These are phyloP conservation scores for Stomatorhinus walkeri DNA, from an alignment of 2,797 vertebrate species.

Conservation along the genomic window DNA sequence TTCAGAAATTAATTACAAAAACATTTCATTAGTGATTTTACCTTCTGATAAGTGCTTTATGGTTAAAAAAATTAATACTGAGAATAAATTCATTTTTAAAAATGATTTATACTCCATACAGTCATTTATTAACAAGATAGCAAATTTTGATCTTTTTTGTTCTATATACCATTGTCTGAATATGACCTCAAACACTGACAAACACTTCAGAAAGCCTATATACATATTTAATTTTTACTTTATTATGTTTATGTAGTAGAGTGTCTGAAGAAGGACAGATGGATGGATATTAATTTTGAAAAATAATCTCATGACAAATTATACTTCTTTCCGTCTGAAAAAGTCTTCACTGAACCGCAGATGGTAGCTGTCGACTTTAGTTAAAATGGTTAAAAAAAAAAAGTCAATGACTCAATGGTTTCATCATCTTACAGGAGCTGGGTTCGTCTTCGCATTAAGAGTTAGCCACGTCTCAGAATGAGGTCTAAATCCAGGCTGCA, in stretches of 20 bases:
- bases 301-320: not conserved
- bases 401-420: constrained; percentile 14
- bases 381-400: not conserved
- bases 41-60: constrained; percentile 30
- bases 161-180: not conserved
- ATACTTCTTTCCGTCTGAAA: not conserved
- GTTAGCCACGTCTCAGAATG: not conserved
- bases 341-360: not conserved
- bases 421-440: constrained; percentile 14
- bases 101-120: not conserved
- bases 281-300: not conserved
- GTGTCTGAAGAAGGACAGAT: not conserved
- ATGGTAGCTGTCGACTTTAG: constrained; percentile 2
- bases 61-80: not conserved
- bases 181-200: not conserved
- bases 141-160: not conserved
- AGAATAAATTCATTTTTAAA: not conserved
- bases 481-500: not conserved
- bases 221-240: not conserved
- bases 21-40: constrained; percentile 52
- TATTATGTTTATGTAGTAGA: not conserved
- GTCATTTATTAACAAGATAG: not conserved
- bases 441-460: constrained; percentile 13
- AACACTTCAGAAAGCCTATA: not conserved
- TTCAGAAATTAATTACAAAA: constrained; percentile 56